These are phyloP conservation scores for Malthinus seriepunctatus DNA, from an alignment of 2,888 invertebrate genomes.

Conservation along the genomic window DNA sequence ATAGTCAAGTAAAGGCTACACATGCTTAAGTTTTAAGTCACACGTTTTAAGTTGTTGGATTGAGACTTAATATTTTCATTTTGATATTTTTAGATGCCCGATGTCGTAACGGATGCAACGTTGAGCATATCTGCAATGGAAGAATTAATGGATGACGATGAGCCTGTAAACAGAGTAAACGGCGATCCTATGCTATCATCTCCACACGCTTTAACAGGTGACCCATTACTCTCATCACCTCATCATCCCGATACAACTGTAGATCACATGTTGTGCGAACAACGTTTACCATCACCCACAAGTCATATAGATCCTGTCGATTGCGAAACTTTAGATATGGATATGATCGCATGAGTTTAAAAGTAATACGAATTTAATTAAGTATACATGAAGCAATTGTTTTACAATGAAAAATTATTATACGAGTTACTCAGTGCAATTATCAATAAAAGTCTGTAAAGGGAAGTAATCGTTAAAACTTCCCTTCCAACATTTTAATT, in stretches of 20 bases:
- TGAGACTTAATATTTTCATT: not conserved
- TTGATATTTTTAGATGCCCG: constrained; percentile 56
- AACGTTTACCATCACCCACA: constrained; percentile 53
- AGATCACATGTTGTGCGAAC: constrained; percentile 64
- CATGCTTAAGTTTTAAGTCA: no score
- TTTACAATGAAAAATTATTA: no score
- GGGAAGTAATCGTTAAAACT: no score
- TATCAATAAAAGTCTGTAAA: no score
- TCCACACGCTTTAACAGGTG: constrained; percentile 61
- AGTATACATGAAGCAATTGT: not conserved
- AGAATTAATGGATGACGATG: constrained; percentile 60
- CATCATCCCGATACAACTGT: constrained; percentile 61
- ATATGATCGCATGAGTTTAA: constrained; percentile 58
- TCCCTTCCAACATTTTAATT: no score
- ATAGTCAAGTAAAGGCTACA: no score
- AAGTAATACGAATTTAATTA: not conserved
- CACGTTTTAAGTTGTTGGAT: no score
- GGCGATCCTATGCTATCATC: constrained; percentile 58
- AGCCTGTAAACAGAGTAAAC: constrained; percentile 49
- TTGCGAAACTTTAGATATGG: constrained; percentile 59
- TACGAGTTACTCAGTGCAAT: no score
- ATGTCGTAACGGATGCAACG: constrained; percentile 60
- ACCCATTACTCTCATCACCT: constrained; percentile 65
- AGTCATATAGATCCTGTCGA: constrained; percentile 53
- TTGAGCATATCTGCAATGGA: constrained; percentile 66